Conservation (phyloP, 2,113 vertebrate genomes). For the Lampris incognitus region DNA sequence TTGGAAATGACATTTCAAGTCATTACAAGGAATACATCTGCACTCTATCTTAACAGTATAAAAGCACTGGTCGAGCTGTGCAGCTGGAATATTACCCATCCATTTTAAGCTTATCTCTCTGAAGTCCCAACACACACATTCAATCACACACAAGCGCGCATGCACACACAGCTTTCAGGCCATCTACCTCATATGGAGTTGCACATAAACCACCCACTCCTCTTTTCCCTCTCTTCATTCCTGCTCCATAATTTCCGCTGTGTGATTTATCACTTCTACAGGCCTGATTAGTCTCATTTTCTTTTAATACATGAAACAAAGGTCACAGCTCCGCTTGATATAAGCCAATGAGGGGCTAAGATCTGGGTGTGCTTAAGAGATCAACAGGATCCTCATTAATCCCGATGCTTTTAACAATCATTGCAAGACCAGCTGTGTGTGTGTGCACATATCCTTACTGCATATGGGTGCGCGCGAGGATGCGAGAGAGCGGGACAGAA, state of each 20-base stretch:
- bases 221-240: neutral
- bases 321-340: slow-evolving; percentile 74
- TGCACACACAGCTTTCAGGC: slow-evolving; percentile 46
- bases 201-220: slow-evolving; percentile 38
- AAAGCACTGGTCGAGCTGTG: slow-evolving; percentile 27
- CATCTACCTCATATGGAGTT: slow-evolving; percentile 38
- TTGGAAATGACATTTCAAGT: slow-evolving; percentile 6
- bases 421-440: slow-evolving; percentile 28
- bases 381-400: slow-evolving; percentile 65
- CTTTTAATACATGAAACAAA: slow-evolving; percentile 76
- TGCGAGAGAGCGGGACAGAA: neutral
- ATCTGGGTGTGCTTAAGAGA: slow-evolving; percentile 67
- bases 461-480: neutral
- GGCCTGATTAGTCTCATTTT: slow-evolving; percentile 77
- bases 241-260: slow-evolving; percentile 54
- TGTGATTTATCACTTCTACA: slow-evolving; percentile 72
- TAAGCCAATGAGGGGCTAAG: slow-evolving; percentile 73
- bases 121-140: neutral
- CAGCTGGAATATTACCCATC: slow-evolving; percentile 17
- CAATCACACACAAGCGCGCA: slow-evolving; percentile 3
- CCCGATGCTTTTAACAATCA: slow-evolving; percentile 42
- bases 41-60: slow-evolving; percentile 9
- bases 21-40: slow-evolving; percentile 33
- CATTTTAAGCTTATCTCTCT: slow-evolving; percentile 5
- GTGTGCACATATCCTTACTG: neutral